Percentiles rank a stretch among this genome's conserved stretches.
phyloP scores from a whole-genome alignment of 2,888 invertebrate genomes.

The Tipula unca region DNA sequence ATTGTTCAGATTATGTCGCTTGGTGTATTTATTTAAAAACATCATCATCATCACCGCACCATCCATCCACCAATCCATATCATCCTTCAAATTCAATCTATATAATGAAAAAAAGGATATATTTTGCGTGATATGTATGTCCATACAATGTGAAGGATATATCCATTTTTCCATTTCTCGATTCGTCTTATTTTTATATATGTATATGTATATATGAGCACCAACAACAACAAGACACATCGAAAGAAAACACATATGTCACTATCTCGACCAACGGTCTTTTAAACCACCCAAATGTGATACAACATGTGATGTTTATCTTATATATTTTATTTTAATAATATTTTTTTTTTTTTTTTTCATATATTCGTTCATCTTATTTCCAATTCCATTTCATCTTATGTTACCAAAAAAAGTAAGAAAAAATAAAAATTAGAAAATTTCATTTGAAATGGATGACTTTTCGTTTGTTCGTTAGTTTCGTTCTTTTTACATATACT shows the following conservation, averaged over 20 bases:
- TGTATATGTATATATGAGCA: neutral
- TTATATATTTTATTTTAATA: constrained; percentile 14
- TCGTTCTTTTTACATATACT: neutral
- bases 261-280: constrained; percentile 14
- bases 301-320: constrained; percentile 14
- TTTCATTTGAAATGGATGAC: neutral
- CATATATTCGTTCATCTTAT: neutral
- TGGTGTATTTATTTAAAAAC: neutral
- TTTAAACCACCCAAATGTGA: constrained; percentile 14
- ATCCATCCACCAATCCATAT: neutral
- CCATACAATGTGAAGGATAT: constrained; percentile 1
- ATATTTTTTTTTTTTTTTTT: neutral
- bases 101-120: neutral
- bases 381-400: neutral
- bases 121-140: neutral
- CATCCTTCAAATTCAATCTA: neutral
- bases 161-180: neutral
- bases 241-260: constrained; percentile 14
- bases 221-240: neutral
- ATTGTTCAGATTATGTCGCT: neutral
- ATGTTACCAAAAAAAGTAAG: neutral
- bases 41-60: neutral
- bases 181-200: constrained; percentile 1
- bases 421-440: neutral
- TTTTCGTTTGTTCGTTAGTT: neutral